Base-by-base conservation (phyloP, 2,888 invertebrate genomes). In the Elysia crispata region DNA sequence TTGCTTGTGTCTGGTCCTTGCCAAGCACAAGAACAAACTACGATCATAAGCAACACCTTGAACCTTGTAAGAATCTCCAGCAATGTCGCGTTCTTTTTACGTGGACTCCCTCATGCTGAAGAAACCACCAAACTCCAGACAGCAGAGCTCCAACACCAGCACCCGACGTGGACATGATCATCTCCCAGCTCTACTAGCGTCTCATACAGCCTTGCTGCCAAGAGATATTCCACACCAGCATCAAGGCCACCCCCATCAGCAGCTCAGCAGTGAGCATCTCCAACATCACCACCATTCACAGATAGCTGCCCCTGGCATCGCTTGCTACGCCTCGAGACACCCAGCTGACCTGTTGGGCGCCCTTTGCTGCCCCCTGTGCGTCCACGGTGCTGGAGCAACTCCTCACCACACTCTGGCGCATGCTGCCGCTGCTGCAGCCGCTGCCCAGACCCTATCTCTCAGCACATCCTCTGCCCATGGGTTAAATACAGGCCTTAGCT, bases 31-130 rank as follows among this genome's bases (percentile, higher is more conserved):
- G 11, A 11, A 41, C n/a, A 41, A 3, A 41, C 41, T 41, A 41
- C 3, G 5, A 41, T 41, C 11, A 41, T 41, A 6, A 41, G 5
- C n/a, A n/a, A 41, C 41, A 41, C 41, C 5, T 41, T 41, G 11
- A 41, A 41, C 41, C 3, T 41, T 41, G 11, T 3, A 3, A 41
- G 41, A 41, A 11, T 41, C 3, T 41, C 11, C 23, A 5, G 23
- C 5, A 15, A 91, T 91, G 91, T 91, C 91, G n/a, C 87, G 91
- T 23, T 91, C 91, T 20, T 91, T 91, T 83, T 88, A 87, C 74
- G 91, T 91, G 70, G 91, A 91, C 83, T 91, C 91, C 6, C 85
- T 91, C 33, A 91, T 91, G 74, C 86, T 90, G 70, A 90, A 89
- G 80, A 87, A 78, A 49, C 79, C 79, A 31, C 20, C 76, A 25